Evolutionary conservation across 1,140 invertebrate genomes (phyloP), one percentile per base, ranked within the genome.

Genomic region (Proctacanthus coquilletti): DNA sequence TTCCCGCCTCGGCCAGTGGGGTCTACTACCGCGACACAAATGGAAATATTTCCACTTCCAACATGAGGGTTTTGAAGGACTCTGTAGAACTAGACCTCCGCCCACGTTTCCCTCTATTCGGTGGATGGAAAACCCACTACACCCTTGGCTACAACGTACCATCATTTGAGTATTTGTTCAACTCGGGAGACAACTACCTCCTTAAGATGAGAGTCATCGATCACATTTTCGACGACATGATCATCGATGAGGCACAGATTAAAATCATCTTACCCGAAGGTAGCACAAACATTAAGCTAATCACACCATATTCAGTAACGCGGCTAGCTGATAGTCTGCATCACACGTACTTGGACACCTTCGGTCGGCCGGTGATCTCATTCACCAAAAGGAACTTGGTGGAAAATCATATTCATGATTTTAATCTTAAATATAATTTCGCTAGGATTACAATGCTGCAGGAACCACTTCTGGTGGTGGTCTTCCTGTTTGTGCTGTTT

Each of bases 41-140:
- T 64, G 96, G 96, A 18, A 99, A 99, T 59, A 98, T 99, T 53
- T 98, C 93, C 2, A 99, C 95, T 5, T 97, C 92, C 1, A 83
- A 92, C 55, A 80, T 98, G 60, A 71, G 79, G 46, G 56, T 84
- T 10, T 72, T 81, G 46, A 81, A 84, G 46, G 91, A 97, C 57
- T 83, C 85, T 21, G 87, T 98, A 13, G 93, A 98, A 55, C 61
- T 98, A 2, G 94, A 97, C 51, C 64, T 99, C 2, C 69, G 88
- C 31, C 95, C 96, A 2, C 67, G 95, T 45, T 99, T 97, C 60
- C 96, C 96, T 15, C 64, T 99, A 0, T 98, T 98, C 66, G 96
- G 96, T 35, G 95, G 96, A 3, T 98, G 95, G 95, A 92, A 89
- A 61, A 98, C 93, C 3, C 84, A 92, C 50, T 98, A 99, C 61